A percentile compares a stretch with the other conserved stretches of the same genome.
phyloP scores from a whole-genome alignment of 2,797 vertebrate species.

The Crenichthys baileyi region DNA sequence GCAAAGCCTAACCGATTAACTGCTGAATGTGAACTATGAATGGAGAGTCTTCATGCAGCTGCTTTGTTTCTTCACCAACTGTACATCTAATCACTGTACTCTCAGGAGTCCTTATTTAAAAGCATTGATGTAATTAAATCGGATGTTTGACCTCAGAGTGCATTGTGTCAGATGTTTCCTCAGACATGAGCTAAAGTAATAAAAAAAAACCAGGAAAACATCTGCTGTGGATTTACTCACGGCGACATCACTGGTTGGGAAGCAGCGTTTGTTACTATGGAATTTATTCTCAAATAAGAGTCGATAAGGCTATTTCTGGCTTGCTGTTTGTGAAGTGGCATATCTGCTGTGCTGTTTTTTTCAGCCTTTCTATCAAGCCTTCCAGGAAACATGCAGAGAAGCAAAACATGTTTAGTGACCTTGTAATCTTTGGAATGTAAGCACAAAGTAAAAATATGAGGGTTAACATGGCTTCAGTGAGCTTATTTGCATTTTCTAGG shows the following conservation, averaged over 20 bases:
- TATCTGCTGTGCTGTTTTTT: conserved; percentile 40
- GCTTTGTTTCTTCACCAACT: conserved; percentile 18
- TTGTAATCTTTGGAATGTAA: not conserved
- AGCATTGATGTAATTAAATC: conserved; percentile 41
- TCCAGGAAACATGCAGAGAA: conserved; percentile 1
- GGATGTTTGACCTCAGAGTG: conserved; percentile 37
- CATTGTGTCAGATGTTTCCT: conserved; percentile 14
- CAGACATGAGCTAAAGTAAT: not conserved
- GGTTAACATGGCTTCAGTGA: not conserved
- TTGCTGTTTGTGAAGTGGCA: conserved; percentile 23
- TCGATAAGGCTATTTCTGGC: conserved; percentile 46
- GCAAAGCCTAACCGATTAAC: not conserved
- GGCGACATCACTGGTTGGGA: conserved; percentile 6
- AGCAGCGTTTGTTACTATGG: conserved; percentile 45
- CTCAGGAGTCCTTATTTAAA: conserved; percentile 15
- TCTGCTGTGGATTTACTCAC: not conserved
- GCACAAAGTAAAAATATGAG: not conserved
- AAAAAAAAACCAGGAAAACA: conserved; percentile 23
- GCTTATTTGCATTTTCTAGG: not conserved
- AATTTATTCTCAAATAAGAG: conserved; percentile 36
- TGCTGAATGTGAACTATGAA: conserved; percentile 14
- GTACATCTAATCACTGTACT: conserved; percentile 38
- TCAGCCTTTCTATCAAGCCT: conserved; percentile 1
- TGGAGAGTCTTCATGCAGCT: conserved; percentile 11
- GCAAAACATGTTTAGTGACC: conserved; percentile 34